Base-by-base conservation (phyloP, 1,140 invertebrate species). In the Bilobella aurantiaca region DNA sequence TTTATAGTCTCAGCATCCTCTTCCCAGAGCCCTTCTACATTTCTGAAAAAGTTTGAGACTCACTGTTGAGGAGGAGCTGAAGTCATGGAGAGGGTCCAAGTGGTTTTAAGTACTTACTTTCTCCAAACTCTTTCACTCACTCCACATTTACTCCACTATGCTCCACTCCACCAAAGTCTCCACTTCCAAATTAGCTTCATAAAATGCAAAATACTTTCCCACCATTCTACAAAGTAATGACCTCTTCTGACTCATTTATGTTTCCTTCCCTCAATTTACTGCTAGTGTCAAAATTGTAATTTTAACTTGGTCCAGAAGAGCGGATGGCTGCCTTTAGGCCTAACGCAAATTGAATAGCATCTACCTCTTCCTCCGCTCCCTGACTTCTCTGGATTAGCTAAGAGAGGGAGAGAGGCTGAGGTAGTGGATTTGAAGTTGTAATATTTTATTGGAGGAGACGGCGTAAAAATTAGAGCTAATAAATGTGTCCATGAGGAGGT, bases 141-240 rank as follows among this genome's bases (percentile, higher is more conserved):
- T 53, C 21, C 3, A 8, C 34, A 8, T 53, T 53, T 53, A 23
- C 12, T 12, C 12, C 12, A n/a, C n/a, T n/a, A n/a, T 12, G 23
- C 3, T 23, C 21, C 25, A 29, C 30, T 34, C 53, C 57, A 53
- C 28, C 28, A 46, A 27, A 60, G n/a, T n/a, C 37, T 62, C 34
- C 30, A 61, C 31, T 64, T 46, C 65, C 57, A 69, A 69, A 69
- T 69, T 69, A 65, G 64, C 61, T 69, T 69, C 68, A 69, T 69
- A 69, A 69, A 69, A 69, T 69, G 68, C 68, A 69, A 69, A 69
- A 66, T 63, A 69, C 64, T 69, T 69, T 65, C 63, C 60, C 49
- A 57, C 65, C 49, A 56, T 62, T 58, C 53, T 66, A 31, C 49
- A 60, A 14, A 64, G 61, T 67, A 67, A 67, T 67, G 65, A 67